phyloP scores from a whole-genome alignment of 2,888 invertebrate species.

The Cheilosia impressa region DNA sequence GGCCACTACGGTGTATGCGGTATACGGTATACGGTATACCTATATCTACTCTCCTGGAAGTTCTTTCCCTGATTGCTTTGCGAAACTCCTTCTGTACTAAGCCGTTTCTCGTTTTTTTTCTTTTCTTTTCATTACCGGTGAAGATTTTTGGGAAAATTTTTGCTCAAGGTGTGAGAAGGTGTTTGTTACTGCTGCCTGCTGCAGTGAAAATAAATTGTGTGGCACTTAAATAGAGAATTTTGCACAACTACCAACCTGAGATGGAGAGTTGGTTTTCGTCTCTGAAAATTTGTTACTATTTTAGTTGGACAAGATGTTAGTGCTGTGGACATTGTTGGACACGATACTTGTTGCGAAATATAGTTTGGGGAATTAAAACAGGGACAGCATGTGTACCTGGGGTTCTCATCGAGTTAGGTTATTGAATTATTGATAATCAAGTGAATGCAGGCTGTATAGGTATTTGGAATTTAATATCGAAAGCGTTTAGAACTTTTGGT shows the following conservation, averaged over 20 bases:
- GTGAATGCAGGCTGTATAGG: no score
- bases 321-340: no score
- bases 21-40: background rate
- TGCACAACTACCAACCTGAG: background rate
- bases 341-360: background rate
- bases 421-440: background rate
- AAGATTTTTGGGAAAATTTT: slow-evolving; percentile 34
- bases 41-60: slow-evolving; percentile 10
- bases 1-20: slow-evolving; percentile 56
- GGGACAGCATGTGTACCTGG: background rate
- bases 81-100: slow-evolving; percentile 56
- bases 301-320: no score
- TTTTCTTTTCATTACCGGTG: slow-evolving; percentile 28
- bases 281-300: no score
- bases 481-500: no score
- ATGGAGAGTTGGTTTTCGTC: background rate
- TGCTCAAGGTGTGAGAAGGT: slow-evolving; percentile 14
- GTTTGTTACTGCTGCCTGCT: slow-evolving; percentile 27
- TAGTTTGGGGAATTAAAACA: slow-evolving; percentile 1
- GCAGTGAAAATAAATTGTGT: slow-evolving; percentile 49
- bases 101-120: background rate
- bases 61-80: slow-evolving; percentile 67
- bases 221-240: slow-evolving; percentile 46
- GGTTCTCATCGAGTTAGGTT: background rate
- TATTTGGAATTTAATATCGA: no score